These are phyloP conservation scores for Urocolius indicus DNA, from an alignment of 2,113 vertebrate species.

Conservation along the genomic window DNA sequence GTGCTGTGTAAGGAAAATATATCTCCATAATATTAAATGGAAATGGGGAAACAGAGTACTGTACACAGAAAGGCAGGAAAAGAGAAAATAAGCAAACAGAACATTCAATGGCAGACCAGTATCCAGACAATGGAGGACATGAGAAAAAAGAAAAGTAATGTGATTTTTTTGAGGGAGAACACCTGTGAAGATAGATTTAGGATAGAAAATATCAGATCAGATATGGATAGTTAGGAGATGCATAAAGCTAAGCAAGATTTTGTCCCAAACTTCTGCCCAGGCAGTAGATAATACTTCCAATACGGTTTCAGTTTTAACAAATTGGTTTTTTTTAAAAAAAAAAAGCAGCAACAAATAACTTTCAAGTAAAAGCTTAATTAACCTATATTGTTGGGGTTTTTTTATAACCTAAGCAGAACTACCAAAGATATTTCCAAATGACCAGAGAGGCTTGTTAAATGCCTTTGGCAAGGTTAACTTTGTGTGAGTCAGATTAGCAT, in stretches of 20 bases:
- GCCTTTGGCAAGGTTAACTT: constrained; percentile 4
- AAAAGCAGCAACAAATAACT: not conserved
- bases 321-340: not conserved
- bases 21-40: not conserved
- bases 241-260: not conserved
- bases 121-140: not conserved
- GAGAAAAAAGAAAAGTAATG: not conserved
- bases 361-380: not conserved
- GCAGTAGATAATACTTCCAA: not conserved
- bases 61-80: not conserved
- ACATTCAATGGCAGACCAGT: not conserved
- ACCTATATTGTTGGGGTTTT: not conserved
- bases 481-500: not conserved
- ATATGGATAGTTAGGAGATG: not conserved
- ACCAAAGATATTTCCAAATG: not conserved
- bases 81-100: not conserved
- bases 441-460: not conserved
- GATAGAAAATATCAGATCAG: not conserved
- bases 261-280: not conserved
- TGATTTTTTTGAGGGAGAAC: not conserved
- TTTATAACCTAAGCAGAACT: not conserved
- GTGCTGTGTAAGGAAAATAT: not conserved
- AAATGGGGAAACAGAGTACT: not conserved
- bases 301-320: not conserved
- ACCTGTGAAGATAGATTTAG: not conserved